Evolutionary conservation across 2,888 invertebrate species (phyloP).

Genomic region (Protodeltote pygarga): DNA sequence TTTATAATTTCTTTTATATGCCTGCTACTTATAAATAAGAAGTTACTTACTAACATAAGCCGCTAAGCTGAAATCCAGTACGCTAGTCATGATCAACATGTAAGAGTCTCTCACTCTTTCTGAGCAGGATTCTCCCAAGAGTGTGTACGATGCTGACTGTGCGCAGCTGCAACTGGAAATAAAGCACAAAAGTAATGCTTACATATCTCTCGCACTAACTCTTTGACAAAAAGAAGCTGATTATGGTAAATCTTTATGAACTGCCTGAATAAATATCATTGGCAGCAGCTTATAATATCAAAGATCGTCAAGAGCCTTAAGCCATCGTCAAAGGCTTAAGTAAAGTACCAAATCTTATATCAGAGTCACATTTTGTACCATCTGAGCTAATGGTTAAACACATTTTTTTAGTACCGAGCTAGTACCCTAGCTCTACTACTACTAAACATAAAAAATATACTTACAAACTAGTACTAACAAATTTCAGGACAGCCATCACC

Average conservation of each 20-base stretch:
- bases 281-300: too few relatives aligned
- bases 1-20: too few relatives aligned
- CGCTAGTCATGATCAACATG: constrained; percentile 61
- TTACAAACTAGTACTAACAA: constrained; percentile 65
- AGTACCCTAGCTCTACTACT: background rate
- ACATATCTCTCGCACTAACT: too few relatives aligned
- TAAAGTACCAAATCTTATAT: background rate
- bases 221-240: too few relatives aligned
- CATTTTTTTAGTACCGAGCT: background rate
- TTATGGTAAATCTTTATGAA: too few relatives aligned
- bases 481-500: constrained; percentile 61
- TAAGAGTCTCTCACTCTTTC: constrained; percentile 57
- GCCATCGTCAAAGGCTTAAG: background rate
- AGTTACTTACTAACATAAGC: constrained; percentile 54
- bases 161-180: constrained; percentile 62
- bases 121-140: constrained; percentile 80
- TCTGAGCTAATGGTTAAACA: too few relatives aligned
- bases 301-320: too few relatives aligned
- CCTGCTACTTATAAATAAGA: background rate
- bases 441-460: constrained; percentile 24
- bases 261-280: too few relatives aligned
- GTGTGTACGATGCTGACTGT: constrained; percentile 80
- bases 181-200: background rate
- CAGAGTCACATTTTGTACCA: too few relatives aligned
- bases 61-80: constrained; percentile 56